These are phyloP conservation scores for Samia ricini DNA, from an alignment of 1,140 invertebrate genomes.

Conservation along the genomic window DNA sequence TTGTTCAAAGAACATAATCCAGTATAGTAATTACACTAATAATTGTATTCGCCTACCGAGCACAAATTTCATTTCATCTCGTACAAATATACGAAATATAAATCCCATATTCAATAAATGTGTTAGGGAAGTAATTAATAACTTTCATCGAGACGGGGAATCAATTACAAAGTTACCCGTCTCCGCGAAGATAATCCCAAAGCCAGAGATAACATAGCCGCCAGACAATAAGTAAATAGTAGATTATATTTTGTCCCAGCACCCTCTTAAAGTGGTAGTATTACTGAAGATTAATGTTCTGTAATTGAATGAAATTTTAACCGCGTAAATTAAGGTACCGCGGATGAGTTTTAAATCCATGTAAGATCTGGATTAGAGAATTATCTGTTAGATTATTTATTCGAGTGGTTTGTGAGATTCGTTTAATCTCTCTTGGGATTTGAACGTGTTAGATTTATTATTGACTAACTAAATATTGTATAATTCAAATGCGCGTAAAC, in stretches of 20 bases:
- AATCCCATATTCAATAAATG: too few species aligned
- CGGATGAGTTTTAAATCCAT: neutral
- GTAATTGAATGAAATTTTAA: neutral
- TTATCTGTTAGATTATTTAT: neutral
- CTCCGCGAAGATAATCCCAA: neutral
- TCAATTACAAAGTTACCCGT: neutral
- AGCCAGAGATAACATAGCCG: neutral
- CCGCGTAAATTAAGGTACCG: neutral
- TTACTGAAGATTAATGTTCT: neutral
- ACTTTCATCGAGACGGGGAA: neutral
- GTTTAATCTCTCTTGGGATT: too few species aligned
- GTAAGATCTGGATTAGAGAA: neutral
- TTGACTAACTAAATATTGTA: too few species aligned
- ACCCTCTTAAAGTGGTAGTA: neutral
- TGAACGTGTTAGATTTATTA: too few species aligned
- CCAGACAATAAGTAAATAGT: neutral
- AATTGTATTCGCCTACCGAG: too few species aligned
- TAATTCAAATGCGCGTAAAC: too few species aligned
- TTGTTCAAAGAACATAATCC: too few species aligned
- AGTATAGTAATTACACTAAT: too few species aligned
- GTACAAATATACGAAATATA: neutral
- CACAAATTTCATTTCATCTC: too few species aligned
- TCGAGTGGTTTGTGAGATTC: neutral
- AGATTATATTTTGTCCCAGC: neutral
- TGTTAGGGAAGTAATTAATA: neutral